Base-by-base conservation (phyloP, 2,113 vertebrate genomes). In the Sinocyclocheilus rhinocerous region DNA sequence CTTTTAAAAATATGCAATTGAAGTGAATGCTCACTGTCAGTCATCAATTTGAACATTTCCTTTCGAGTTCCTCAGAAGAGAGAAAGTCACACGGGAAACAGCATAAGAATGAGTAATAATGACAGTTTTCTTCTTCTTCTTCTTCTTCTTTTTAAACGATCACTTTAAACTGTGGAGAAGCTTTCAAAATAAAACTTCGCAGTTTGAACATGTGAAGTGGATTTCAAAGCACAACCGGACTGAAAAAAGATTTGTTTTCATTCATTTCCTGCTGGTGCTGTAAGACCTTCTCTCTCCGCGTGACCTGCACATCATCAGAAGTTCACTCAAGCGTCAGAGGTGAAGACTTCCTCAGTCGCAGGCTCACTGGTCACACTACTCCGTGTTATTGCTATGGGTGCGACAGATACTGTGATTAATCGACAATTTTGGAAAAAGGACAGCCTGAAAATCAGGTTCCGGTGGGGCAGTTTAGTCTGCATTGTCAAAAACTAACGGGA, bases 241-340 rank as follows among this genome's bases (percentile, higher is more conserved):
- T 76, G n/a, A 52, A 24, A 76, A 26, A 26, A 29, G 4, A 48
- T 45, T 45, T 4, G 24, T 65, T 65, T 45, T 45, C 6, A 13
- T 42, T 48, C 1, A 12, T 75, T 75, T 75, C 45, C 6, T 76
- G 48, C 50, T 39, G 15, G 29, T n/a, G 18, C 52, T 36, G 52
- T 55, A 42, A 8, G 7, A 42, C 50, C 42, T 1, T 42, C 42
- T 42, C 42, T 42, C 42, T 42, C 42, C 16, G 1, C 79, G 33
- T 63, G 13, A 81, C 48, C n/a, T 48, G 65, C 6, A 4, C 33
- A 59, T 18, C 69, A 6, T 75, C 10, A n/a, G 29, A 57, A 20
- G 39, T 81, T 83, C 79, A 76, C 55, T 83, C 57, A 87, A 83
- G 77, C 85, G 80, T 83, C 85, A 67, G 57, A 55, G 0, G 6